Conservation (phyloP, 2,888 invertebrate species). For the Eutolmus rufibarbis region DNA sequence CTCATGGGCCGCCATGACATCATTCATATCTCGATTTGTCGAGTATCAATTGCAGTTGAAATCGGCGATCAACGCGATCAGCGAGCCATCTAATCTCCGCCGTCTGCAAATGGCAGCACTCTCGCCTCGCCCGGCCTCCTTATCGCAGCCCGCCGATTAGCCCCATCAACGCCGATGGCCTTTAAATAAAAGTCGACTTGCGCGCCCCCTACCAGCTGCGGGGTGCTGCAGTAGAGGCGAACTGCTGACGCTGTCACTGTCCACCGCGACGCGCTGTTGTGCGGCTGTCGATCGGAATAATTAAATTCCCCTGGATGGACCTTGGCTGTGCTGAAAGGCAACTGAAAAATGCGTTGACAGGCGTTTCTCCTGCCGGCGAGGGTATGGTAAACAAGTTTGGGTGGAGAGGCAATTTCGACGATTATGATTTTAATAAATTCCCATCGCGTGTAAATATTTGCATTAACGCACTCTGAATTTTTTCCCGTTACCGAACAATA, state of each 20-base stretch:
- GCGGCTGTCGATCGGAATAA: background rate
- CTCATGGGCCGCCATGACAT: background rate
- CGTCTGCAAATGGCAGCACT: background rate
- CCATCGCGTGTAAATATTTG: slow-evolving; percentile 12
- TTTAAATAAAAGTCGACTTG: background rate
- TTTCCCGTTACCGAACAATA: background rate
- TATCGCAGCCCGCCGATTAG: background rate
- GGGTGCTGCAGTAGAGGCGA: background rate
- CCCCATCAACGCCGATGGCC: background rate
- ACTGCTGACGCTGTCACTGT: background rate
- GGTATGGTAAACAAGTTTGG: background rate
- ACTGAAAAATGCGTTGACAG: background rate
- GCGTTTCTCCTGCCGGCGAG: background rate
- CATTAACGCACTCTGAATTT: slow-evolving; percentile 1
- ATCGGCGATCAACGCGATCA: background rate
- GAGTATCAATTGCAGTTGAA: background rate
- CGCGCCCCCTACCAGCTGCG: background rate
- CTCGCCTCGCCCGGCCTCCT: background rate
- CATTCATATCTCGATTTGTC: background rate
- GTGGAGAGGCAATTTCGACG: background rate
- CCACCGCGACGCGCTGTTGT: background rate
- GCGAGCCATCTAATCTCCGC: background rate
- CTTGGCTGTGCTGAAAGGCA: background rate
- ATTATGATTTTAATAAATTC: slow-evolving; percentile 1
- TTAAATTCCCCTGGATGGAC: background rate